phyloP scores from a whole-genome alignment of 2,888 invertebrate species.

The Timema cristinae region DNA sequence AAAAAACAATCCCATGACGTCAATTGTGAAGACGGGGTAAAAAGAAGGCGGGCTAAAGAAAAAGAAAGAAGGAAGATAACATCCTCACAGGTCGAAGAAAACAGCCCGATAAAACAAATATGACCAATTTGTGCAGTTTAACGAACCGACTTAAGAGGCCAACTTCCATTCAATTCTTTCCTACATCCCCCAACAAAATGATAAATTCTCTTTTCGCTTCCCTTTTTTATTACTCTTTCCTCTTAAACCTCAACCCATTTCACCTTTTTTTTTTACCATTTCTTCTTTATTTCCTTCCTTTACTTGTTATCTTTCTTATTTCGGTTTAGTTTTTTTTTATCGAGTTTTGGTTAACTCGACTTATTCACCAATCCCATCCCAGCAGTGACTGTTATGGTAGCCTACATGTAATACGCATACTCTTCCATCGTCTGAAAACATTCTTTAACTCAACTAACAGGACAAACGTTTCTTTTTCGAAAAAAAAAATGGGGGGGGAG shows the following conservation, averaged over 20 bases:
- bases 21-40: too few species aligned
- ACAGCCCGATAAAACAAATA: slow-evolving; percentile 23
- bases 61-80: slow-evolving; percentile 14
- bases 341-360: slow-evolving; percentile 31
- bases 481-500: too few species aligned
- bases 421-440: background rate
- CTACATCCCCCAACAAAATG: slow-evolving; percentile 8
- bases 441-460: slow-evolving; percentile 12
- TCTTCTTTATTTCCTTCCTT: slow-evolving; percentile 1
- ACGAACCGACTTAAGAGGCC: slow-evolving; percentile 27
- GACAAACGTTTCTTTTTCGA: background rate
- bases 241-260: background rate
- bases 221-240: background rate
- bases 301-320: slow-evolving; percentile 12
- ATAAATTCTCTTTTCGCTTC: slow-evolving; percentile 15
- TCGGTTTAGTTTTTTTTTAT: slow-evolving; percentile 20
- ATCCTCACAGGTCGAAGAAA: slow-evolving; percentile 12
- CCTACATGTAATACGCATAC: slow-evolving; percentile 4
- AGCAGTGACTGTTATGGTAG: background rate
- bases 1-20: too few species aligned
- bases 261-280: slow-evolving; percentile 20
- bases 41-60: background rate
- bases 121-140: slow-evolving; percentile 31
- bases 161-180: slow-evolving; percentile 20
- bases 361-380: slow-evolving; percentile 22